Evolutionary conservation across 2,113 vertebrate genomes (phyloP).

Genomic region (Osmerus mordax): DNA sequence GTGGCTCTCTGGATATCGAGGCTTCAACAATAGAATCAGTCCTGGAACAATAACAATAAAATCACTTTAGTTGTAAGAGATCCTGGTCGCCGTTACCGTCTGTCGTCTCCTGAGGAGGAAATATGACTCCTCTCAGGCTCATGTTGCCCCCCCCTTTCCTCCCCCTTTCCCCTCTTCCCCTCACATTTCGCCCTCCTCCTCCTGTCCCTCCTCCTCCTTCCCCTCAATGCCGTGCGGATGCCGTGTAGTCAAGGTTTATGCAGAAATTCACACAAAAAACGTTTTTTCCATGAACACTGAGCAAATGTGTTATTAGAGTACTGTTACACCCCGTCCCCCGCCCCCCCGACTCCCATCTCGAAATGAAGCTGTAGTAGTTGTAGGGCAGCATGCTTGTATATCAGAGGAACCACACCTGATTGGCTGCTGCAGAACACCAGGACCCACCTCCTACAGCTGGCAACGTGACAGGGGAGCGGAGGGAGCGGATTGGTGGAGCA

Average conservation of each 20-base stretch:
- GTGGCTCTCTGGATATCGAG: neutral
- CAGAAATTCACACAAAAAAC: no score
- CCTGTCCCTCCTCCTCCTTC: no score
- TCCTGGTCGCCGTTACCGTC: neutral
- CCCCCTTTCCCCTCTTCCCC: neutral
- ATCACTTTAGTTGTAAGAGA: neutral
- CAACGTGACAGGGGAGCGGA: conserved; percentile 7
- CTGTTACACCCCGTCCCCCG: neutral
- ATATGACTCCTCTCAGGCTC: neutral
- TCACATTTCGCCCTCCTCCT: no score
- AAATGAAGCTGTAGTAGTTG: conserved; percentile 33
- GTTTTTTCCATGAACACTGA: no score
- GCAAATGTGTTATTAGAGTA: no score
- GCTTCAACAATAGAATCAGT: neutral
- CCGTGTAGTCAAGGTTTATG: no score
- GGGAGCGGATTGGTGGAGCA: conserved; percentile 54
- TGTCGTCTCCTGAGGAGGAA: neutral
- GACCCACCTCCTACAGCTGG: conserved; percentile 43
- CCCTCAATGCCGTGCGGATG: no score
- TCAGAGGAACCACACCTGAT: conserved; percentile 16
- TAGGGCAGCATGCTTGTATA: neutral
- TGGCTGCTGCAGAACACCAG: conserved; percentile 33
- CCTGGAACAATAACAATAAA: neutral
- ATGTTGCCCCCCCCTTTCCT: neutral
- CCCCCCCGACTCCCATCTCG: conserved; percentile 32